Base-by-base conservation (phyloP, 1,140 invertebrate species). In the Drosophila oshimai region DNA sequence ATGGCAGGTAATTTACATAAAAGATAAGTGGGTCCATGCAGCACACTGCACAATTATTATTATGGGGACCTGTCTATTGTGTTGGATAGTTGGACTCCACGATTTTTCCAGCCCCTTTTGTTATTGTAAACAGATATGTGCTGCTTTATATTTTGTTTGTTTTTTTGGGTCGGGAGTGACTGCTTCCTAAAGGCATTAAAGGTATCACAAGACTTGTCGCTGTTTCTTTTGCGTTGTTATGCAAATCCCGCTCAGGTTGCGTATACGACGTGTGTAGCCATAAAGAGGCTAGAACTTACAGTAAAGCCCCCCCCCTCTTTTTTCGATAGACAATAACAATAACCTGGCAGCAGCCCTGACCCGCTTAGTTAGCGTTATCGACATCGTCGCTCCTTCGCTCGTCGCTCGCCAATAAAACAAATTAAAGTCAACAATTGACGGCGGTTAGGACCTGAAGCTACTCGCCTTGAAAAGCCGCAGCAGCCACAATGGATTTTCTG, bases 1-100 rank as follows among this genome's bases (percentile, higher is more conserved):
- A 86, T 86, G 80, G 71, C 80, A 87, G 79, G 79, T 84, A 84
- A 84, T 86, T 86, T 86, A 80, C 80, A 86, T 86, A 80, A 86
- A 77, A 86, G 67, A 87, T 73, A 80, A 86, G 80, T 86, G 75
- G 55, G 47, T 54, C 60, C 62, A 55, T 69, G 51, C 45, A 65
- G 67, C 54, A 57, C 60, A 81, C 74, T 80, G 79, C 68, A 71
- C 80, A 84, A 84, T 83, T 86, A 64, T 86, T 86, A 72, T 58
- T n/a, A n/a, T n/a, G n/a, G 77, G 58, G 67, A 79, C 77, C 77
- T 81, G 78, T 83, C 77, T 45, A 77, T 81, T 81, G 78, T 81
- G 20, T 41, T 41, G 24, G 34, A 54, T 34, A 45, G 53, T 68
- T 37, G 26, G 50, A 76, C 29, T 31, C 78, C 78, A 83, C 78